These are phyloP conservation scores for Nyctibius grandis DNA, from an alignment of 2,797 vertebrate genomes.

Conservation along the genomic window DNA sequence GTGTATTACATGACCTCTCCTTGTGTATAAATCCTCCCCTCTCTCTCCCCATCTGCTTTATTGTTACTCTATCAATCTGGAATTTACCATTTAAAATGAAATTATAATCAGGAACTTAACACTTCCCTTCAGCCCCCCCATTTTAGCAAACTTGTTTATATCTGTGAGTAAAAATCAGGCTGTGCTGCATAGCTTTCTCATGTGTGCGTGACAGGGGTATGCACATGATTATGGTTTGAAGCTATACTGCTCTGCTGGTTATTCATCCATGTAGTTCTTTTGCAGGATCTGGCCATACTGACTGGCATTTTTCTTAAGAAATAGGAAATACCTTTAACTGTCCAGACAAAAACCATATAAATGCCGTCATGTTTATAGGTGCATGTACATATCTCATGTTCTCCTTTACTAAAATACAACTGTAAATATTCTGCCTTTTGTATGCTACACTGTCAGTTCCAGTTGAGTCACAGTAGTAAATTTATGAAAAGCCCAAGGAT, in stretches of 20 bases:
- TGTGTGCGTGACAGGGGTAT: not conserved
- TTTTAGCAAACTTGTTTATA: slow-evolving; percentile 7
- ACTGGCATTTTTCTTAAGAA: not conserved
- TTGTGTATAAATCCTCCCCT: not conserved
- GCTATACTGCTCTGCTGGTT: not conserved
- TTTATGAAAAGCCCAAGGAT: slow-evolving; percentile 47
- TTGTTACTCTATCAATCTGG: not conserved
- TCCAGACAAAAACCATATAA: not conserved
- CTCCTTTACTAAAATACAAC: not conserved
- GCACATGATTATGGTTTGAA: not conserved
- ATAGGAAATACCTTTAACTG: not conserved
- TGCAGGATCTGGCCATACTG: not conserved
- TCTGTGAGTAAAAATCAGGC: not conserved
- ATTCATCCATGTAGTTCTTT: not conserved
- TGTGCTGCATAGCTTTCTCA: not conserved
- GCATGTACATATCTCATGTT: not conserved
- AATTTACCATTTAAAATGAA: not conserved
- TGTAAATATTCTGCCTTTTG: not conserved
- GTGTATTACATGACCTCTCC: not conserved
- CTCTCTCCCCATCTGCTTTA: not conserved
- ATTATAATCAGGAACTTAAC: not conserved
- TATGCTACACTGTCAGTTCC: not conserved
- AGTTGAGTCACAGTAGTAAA: slow-evolving; percentile 39
- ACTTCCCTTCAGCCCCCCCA: not conserved
- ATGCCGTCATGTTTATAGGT: not conserved